Evolutionary conservation across 2,888 invertebrate species (phyloP), one percentile per base, ranked within the genome.

Genomic region (Cremastinae sp.): DNA sequence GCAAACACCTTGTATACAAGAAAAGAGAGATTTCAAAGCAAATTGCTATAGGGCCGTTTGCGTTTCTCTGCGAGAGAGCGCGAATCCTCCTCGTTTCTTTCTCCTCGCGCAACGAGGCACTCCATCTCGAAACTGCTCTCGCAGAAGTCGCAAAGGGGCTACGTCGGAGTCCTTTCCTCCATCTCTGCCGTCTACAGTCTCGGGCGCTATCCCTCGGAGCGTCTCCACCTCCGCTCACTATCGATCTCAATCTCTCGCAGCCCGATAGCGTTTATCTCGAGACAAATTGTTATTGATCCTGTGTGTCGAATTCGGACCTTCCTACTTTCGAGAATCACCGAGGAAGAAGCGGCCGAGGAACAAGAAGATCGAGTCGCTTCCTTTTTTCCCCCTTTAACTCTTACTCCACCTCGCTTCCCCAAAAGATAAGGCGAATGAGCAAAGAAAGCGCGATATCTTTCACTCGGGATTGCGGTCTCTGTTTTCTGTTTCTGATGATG

Each of bases 21-120:
- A 62, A 58, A 62, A 75, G 74, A 62, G 56, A 78, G 78, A 81
- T 82, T 83, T 83, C 80, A 80, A 82, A 81, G 82, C 81, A 82
- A 83, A 83, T 83, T 83, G 81, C 81, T 78, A n/a, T n/a, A 83
- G 79, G 77, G 72, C 72, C 72, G 62, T 62, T 72, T 72, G 71
- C 72, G 66, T 68, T 75, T 68, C 72, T 58, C 51, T 58, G 56
- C 55, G 53, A 61, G 10, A 61, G 37, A 22, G 53, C 53, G 53
- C 64, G 64, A 16, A 64, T 65, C 16, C 56, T 49, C 37, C 61
- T 41, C 53, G 58, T 62, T 70, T 70, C 77, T 70, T 64, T 70
- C 62, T 76, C 47, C 59, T 35, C 53, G 43, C 56, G 45, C 49
- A 68, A 62, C 62, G 68, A 72, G 51, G 56, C 68, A 68, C 72